These are phyloP conservation scores for Eutrigla gurnardus DNA, from an alignment of 2,797 vertebrate species.

Conservation along the genomic window DNA sequence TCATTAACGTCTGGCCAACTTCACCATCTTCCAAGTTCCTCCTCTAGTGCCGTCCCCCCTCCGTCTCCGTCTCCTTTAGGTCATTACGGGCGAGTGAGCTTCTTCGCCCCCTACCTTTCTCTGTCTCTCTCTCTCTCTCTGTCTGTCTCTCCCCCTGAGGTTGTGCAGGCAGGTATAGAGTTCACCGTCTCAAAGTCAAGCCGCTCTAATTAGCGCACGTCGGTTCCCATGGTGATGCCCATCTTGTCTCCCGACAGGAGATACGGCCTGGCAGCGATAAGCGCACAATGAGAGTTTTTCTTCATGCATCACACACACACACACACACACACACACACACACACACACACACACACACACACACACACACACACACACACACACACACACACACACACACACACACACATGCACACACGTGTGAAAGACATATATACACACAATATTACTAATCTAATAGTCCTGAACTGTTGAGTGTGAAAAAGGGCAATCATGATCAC, in stretches of 20 bases:
- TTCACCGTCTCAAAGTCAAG: constrained; percentile 68
- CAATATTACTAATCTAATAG: not conserved
- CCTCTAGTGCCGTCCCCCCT: constrained; percentile 2
- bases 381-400: constrained; percentile 10
- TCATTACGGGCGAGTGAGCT: constrained; percentile 46
- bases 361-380: constrained; percentile 5
- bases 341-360: not conserved
- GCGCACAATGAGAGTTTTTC: constrained; percentile 18
- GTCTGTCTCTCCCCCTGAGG: constrained; percentile 36
- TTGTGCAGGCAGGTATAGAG: constrained; percentile 50
- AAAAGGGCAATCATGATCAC: not conserved
- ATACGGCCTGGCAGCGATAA: constrained; percentile 18
- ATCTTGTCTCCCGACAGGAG: constrained; percentile 66
- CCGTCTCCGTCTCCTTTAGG: constrained; percentile 32
- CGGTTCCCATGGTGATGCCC: constrained; percentile 60
- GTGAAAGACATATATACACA: constrained; percentile 4
- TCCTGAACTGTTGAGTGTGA: not conserved
- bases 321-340: not conserved
- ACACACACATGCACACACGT: not conserved
- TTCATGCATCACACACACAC: constrained; percentile 17
- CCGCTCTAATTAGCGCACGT: constrained; percentile 67
- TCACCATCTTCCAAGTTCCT: constrained; percentile 43
- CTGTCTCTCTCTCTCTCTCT: constrained; percentile 2
- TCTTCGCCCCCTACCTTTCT: constrained; percentile 19
- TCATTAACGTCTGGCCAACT: constrained; percentile 53